Conservation (phyloP, 1,140 invertebrate species). For the Vanessa atalanta region DNA sequence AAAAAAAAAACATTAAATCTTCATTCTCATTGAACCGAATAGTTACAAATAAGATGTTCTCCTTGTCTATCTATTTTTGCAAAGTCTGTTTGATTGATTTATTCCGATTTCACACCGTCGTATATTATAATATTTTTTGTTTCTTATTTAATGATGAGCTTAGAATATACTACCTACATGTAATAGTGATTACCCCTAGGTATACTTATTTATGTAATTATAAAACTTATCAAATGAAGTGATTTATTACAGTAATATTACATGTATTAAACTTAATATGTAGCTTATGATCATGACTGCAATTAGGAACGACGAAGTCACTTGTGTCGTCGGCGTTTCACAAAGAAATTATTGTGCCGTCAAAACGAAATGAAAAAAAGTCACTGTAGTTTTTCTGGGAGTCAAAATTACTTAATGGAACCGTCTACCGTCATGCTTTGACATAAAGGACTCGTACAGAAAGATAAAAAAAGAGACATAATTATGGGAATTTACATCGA, state of each 20-base stretch:
- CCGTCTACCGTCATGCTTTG: slow-evolving; percentile 24
- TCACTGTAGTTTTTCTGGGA: slow-evolving; percentile 28
- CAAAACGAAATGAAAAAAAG: slow-evolving; percentile 28
- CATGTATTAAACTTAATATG: slow-evolving; percentile 1
- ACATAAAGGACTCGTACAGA: slow-evolving; percentile 26
- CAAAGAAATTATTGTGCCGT: slow-evolving; percentile 20
- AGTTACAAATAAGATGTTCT: too few relatives aligned
- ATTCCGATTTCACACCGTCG: too few relatives aligned
- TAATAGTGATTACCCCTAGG: too few relatives aligned
- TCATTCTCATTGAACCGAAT: too few relatives aligned
- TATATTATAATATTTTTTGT: too few relatives aligned
- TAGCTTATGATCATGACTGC: background rate
- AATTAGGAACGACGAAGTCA: background rate
- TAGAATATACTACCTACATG: too few relatives aligned
- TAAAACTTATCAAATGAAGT: background rate
- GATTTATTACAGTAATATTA: background rate
- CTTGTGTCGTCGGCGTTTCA: slow-evolving; percentile 21
- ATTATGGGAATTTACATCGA: background rate
- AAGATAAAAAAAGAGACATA: background rate
- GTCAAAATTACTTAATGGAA: slow-evolving; percentile 38
- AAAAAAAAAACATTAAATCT: too few relatives aligned
- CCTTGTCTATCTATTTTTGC: too few relatives aligned
- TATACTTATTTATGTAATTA: background rate
- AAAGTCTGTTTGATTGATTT: too few relatives aligned
- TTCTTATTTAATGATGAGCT: too few relatives aligned